Evolutionary conservation across 2,888 invertebrate species (phyloP).

Genomic region (Acrobasis repandana): DNA sequence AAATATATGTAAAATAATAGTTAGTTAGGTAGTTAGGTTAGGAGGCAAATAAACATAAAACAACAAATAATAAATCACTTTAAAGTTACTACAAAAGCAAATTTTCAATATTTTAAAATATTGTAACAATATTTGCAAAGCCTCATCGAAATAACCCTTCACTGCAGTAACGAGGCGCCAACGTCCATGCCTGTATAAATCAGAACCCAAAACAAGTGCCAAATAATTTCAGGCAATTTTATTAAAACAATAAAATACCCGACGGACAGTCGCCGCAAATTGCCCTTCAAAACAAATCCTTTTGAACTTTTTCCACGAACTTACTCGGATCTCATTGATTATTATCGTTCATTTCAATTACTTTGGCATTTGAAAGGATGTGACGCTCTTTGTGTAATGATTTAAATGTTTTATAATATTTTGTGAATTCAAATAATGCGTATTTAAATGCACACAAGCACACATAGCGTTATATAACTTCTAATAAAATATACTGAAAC

Average conservation of each 20-base stretch:
- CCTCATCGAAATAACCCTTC: constrained; percentile 41
- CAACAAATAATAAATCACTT: no score
- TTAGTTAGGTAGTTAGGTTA: no score
- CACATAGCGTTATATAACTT: no score
- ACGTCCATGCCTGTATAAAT: constrained; percentile 49
- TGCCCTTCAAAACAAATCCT: constrained; percentile 55
- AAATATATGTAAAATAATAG: no score
- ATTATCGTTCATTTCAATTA: constrained; percentile 29
- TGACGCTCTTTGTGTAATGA: constrained; percentile 5
- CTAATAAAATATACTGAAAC: no score
- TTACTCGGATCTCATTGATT: constrained; percentile 40
- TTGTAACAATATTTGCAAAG: constrained; percentile 20
- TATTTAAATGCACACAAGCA: no score
- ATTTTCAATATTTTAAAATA: not conserved
- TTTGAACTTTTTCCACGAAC: constrained; percentile 51
- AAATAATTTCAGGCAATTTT: constrained; percentile 65
- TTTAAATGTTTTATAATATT: no score
- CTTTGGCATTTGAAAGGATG: constrained; percentile 2
- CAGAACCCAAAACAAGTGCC: constrained; percentile 51
- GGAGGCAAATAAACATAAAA: no score
- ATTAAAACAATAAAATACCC: constrained; percentile 66
- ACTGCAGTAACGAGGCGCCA: constrained; percentile 47
- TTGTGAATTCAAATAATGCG: no score
- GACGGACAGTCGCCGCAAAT: constrained; percentile 59
- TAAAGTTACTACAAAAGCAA: not conserved